A percentile compares a stretch with the other conserved stretches of the same genome.
phyloP scores from a whole-genome alignment of 1,140 invertebrate species.

The Calycopis cecrops region DNA sequence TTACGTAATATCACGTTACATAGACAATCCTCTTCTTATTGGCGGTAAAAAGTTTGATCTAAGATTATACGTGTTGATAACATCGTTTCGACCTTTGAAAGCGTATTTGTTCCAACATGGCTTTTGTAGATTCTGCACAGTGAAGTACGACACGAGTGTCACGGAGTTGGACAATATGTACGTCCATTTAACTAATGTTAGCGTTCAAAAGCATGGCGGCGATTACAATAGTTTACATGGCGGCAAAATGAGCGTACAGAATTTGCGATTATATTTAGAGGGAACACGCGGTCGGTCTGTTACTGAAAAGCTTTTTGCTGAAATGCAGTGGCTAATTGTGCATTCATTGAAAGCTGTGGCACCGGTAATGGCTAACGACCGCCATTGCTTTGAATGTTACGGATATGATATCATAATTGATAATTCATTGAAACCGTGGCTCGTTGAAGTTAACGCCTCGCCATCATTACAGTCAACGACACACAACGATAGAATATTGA shows the following conservation, averaged over 20 bases:
- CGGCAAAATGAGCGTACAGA: slow-evolving; percentile 95
- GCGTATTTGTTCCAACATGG: slow-evolving; percentile 90
- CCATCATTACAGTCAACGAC: slow-evolving; percentile 96
- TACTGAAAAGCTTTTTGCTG: slow-evolving; percentile 88
- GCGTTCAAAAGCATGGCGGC: slow-evolving; percentile 89
- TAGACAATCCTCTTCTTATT: slow-evolving; percentile 89
- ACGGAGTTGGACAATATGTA: slow-evolving; percentile 90
- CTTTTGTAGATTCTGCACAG: slow-evolving; percentile 86
- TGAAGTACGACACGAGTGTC: slow-evolving; percentile 87
- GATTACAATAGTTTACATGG: slow-evolving; percentile 97
- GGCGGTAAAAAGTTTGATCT: slow-evolving; percentile 93
- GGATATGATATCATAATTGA: slow-evolving; percentile 96
- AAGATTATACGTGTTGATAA: slow-evolving; percentile 88
- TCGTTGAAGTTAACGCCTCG: slow-evolving; percentile 95
- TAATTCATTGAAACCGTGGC: slow-evolving; percentile 88
- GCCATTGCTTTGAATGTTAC: slow-evolving; percentile 93
- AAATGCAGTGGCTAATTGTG: slow-evolving; percentile 92
- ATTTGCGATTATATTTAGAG: slow-evolving; percentile 92
- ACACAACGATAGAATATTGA: slow-evolving; percentile 95
- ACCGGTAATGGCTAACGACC: slow-evolving; percentile 85
- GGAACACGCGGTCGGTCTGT: slow-evolving; percentile 92
- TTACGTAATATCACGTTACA: slow-evolving; percentile 93
- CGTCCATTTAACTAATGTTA: slow-evolving; percentile 92
- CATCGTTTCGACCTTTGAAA: slow-evolving; percentile 86
- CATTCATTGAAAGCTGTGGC: slow-evolving; percentile 90